Conservation (phyloP, 1,140 invertebrate species). For the Drosophila bifasciata region DNA sequence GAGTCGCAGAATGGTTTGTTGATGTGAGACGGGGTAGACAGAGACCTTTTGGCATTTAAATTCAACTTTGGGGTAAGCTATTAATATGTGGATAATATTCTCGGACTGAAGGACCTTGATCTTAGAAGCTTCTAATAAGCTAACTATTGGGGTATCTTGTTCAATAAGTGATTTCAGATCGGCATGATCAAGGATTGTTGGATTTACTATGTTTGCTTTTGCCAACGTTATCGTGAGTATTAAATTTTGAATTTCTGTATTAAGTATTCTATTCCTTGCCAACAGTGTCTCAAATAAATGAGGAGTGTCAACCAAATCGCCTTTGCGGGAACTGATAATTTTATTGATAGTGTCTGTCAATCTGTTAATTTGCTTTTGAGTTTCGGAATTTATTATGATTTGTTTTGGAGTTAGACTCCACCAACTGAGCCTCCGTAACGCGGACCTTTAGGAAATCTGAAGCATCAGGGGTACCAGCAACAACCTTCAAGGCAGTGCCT, state of each 20-base stretch:
- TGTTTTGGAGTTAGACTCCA: conserved; percentile 10
- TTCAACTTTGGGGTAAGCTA: no score
- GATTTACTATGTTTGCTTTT: conserved; percentile 25
- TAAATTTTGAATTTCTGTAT: conserved; percentile 14
- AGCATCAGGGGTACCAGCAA: conserved; percentile 13
- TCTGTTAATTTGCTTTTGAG: conserved; percentile 3
- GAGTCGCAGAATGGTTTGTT: conserved; percentile 27
- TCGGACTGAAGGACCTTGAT: no score
- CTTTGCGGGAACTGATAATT: conserved; percentile 6
- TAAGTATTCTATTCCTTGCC: conserved; percentile 22
- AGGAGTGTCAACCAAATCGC: conserved; percentile 17
- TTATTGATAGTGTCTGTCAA: no score
- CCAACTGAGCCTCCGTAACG: conserved; percentile 2
- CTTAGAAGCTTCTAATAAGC: conserved; percentile 21
- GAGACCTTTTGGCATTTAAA: conserved; percentile 13
- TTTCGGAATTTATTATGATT: conserved; percentile 3
- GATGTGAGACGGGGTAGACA: conserved; percentile 20
- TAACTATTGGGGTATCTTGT: conserved; percentile 17
- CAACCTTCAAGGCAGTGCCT: conserved; percentile 5
- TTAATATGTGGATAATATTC: no score
- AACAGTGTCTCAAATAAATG: conserved; percentile 17
- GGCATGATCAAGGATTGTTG: conserved; percentile 16
- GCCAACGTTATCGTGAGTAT: conserved; percentile 26
- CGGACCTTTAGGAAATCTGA: conserved; percentile 3
- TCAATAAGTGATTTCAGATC: conserved; percentile 19